Conservation (phyloP, 2,113 vertebrate genomes). For the Nannospalax galili region DNA sequence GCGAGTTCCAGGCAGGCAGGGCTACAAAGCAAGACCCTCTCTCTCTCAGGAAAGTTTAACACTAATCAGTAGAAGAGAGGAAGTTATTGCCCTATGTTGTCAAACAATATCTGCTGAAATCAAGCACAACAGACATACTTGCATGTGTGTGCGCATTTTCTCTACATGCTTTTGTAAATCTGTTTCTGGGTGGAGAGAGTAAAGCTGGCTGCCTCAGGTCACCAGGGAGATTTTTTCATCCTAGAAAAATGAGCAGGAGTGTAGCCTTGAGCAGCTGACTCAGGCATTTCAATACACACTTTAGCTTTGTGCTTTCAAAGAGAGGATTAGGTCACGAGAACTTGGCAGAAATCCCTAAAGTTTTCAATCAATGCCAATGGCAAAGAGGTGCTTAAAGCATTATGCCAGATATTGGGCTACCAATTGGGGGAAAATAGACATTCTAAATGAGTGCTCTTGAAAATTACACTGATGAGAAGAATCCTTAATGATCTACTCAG, state of each 20-base stretch:
- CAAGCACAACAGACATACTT: neutral
- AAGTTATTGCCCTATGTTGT: slow-evolving; percentile 41
- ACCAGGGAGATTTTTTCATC: slow-evolving; percentile 54
- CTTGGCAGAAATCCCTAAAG: slow-evolving; percentile 61
- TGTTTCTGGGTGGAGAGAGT: slow-evolving; percentile 45
- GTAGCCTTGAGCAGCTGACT: slow-evolving; percentile 33
- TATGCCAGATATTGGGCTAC: slow-evolving; percentile 17
- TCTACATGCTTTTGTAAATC: neutral
- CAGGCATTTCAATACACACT: slow-evolving; percentile 46
- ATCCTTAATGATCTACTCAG: slow-evolving; percentile 3
- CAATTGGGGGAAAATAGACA: slow-evolving; percentile 27
- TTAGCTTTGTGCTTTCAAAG: slow-evolving; percentile 50
- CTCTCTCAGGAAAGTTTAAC: neutral
- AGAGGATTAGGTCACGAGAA: slow-evolving; percentile 66
- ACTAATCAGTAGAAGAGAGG: slow-evolving; percentile 42
- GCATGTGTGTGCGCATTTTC: neutral
- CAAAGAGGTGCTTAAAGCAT: slow-evolving; percentile 42
- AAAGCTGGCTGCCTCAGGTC: slow-evolving; percentile 37
- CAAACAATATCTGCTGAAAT: slow-evolving; percentile 53
- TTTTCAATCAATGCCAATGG: slow-evolving; percentile 60
- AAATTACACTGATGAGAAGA: slow-evolving; percentile 38
- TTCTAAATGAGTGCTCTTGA: slow-evolving; percentile 52
- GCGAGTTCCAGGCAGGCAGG: no score
- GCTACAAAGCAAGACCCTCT: no score
- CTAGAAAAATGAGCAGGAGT: slow-evolving; percentile 55